Base-by-base conservation (phyloP, 2,113 vertebrate genomes). In the Crotalus helleri region DNA sequence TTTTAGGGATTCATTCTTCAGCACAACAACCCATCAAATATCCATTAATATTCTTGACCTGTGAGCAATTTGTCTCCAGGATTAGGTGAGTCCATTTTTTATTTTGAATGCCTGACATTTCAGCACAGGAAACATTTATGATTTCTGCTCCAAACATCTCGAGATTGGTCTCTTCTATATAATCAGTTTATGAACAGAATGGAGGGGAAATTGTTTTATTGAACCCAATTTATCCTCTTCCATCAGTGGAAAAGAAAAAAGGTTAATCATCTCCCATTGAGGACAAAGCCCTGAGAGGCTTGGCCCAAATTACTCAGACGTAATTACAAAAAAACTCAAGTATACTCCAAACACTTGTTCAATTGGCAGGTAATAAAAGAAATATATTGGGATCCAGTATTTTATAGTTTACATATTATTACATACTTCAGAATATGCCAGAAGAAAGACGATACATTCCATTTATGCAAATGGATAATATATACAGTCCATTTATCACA, bases 131-230 rank as follows among this genome's bases (percentile, higher is more conserved):
- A 92, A 74, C 81, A 90, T 64, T 85, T 29, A 44, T 91, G 88
- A 51, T 39, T 64, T 90, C 90, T 59, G 33, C 24, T 85, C 61
- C 87, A 21, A 49, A 46, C 24, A 17, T 90, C 53, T 90, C 0
- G 8, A 87, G 51, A 39, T 54, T 90, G 69, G 17, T 33, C 7
- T 23, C 54, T 59, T 33, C 33, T 61, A 33, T 69, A 51, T 64
- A 93, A 87, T 87, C 49, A 53, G 64, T 90, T 93, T 87, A 90
- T 61, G 89, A 92, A 54, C 57, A 33, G 69, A 92, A 88, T 54
- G 91, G n/a, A 44, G 13, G 57, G 21, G 26, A 90, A 89, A 90
- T 93, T 19, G 24, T 93, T 90, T 51, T 49, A 23, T 90, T 87
- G 64, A n/a, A 64, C 26, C 69, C 51, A 69, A 88, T 74, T 85